Base-by-base conservation (phyloP, 2,113 vertebrate species). In the Tetrax tetrax region DNA sequence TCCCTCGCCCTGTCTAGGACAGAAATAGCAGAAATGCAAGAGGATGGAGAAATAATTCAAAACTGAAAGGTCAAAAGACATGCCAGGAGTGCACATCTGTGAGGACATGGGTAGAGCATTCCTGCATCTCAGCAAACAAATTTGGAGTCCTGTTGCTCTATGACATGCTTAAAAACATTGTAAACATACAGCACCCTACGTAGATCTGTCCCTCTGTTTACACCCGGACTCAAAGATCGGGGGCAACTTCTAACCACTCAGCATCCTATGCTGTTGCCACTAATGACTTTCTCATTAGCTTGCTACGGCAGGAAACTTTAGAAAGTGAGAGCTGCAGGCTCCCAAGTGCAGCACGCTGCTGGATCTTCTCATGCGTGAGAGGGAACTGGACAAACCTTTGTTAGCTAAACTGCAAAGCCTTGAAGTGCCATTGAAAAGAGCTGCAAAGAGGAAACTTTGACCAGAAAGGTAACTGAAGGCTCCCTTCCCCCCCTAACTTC, bases 361-460 rank as follows among this genome's bases (percentile, higher is more conserved):
- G 61, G 53, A 57, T 13, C 41, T 41, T 70, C 66, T 65, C 23
- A 15, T 1, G 3, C 23, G 87, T 25, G 60, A 72, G 57, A 57
- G 41, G 22, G 28, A 86, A 65, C 13, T n/a, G 65, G 57, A 54
- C 71, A 96, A 94, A 77, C 24, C 45, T 54, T 84, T 25, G 27
- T 80, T 10, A 66, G 41, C n/a, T 77, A 47, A 76, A 60, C 28
- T n/a, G 14, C 16, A 48, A 80, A 93, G 48, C 56, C 61, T 79
- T 48, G 21, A 27, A 61, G 28, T 70, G 65, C 61, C 74, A 43
- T 43, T 43, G 41, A 43, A 43, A 43, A 43, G 41, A 43, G 41
- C 41, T 91, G 66, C 41, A 85, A 27, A 37, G n/a, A 61, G n/a
- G 7, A 92, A 89, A 27, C 50, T 82, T 90, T 76, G 43, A 89